Evolutionary conservation across 2,888 invertebrate genomes (phyloP).

Genomic region (Cosmorhoe ocellata): DNA sequence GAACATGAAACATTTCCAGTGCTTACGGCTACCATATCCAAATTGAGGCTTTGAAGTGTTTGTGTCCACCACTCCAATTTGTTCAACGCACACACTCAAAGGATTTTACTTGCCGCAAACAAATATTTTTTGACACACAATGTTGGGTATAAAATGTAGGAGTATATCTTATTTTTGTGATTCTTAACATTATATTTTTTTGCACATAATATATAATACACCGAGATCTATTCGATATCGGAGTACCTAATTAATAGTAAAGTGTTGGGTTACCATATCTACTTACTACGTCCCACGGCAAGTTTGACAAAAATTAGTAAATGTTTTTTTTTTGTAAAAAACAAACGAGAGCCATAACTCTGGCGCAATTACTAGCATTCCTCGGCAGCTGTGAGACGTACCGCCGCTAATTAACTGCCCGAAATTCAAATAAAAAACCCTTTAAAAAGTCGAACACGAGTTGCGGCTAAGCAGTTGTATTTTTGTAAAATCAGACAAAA

Average conservation of each 20-base stretch:
- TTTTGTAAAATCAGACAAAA: too few relatives aligned
- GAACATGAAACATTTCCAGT: conserved; percentile 20
- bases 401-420: conserved; percentile 60
- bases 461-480: not conserved
- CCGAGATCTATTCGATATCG: too few relatives aligned
- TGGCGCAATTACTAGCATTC: conserved; percentile 65
- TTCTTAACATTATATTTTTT: too few relatives aligned
- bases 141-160: too few relatives aligned
- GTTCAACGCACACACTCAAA: conserved; percentile 19
- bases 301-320: conserved; percentile 39
- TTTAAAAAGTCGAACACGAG: conserved; percentile 20
- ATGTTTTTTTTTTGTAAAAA: conserved; percentile 59
- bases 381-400: conserved; percentile 64
- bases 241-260: too few relatives aligned
- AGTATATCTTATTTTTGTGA: too few relatives aligned
- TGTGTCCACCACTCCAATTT: conserved; percentile 19
- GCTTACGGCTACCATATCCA: conserved; percentile 17
- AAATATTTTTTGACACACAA: conserved; percentile 5
- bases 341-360: conserved; percentile 69
- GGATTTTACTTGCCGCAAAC: conserved; percentile 10
- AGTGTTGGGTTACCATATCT: too few relatives aligned
- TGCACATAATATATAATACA: too few relatives aligned
- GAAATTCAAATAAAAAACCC: conserved; percentile 34
- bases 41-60: conserved; percentile 25
- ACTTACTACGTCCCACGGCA: not conserved